Base-by-base conservation (phyloP, 2,888 invertebrate genomes). In the Galeruca laticollis region DNA sequence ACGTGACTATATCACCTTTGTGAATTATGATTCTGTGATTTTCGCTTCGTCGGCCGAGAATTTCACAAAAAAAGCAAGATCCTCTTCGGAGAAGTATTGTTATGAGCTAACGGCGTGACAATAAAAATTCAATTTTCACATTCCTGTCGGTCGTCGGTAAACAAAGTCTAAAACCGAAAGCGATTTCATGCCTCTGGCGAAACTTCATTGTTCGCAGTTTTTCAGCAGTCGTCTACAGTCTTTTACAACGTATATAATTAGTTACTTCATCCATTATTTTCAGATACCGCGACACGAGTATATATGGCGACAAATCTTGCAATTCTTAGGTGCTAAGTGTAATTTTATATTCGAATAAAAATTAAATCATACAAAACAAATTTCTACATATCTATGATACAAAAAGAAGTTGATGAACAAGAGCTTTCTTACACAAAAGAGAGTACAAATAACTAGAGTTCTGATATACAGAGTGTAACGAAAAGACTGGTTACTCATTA, bases 51-150 rank as follows among this genome's bases (percentile, higher is more conserved):
- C 62, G 66, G 60, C 51, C 68, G 68, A 71, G 63, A 68, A 59
- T 63, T 54, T 68, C 40, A 33, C 56, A 59, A 71, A 73, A 72
- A 72, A 69, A 67, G 47, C 59, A 37, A 21, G 60, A 66, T 60
- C 43, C 52, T 65, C 70, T 73, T 73, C 73, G 64, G 67, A 68
- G 68, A 68, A 70, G 80, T 79, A 81, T 82, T 81, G 81, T 81
- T 80, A 81, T 79, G 79, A 81, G 80, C 77, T 77, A 73, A 77
- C 78, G 76, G 79, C 79, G 82, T 81, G 83, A 83, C 82, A 82
- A 82, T 83, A 84, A 84, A 84, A 84, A 84, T 84, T 81, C 82
- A 82, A 83, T 84, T 82, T 82, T 80, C 80, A 76, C 84, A 84
- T 84, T 84, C 83, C 79, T 69, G 73, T 71, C 73, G 78, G 77